A percentile compares a stretch with the other conserved stretches of the same genome.
These are phyloP conservation scores for Drosophila seguyi DNA, from an alignment of 1,140 invertebrate species.

Conservation along the genomic window DNA sequence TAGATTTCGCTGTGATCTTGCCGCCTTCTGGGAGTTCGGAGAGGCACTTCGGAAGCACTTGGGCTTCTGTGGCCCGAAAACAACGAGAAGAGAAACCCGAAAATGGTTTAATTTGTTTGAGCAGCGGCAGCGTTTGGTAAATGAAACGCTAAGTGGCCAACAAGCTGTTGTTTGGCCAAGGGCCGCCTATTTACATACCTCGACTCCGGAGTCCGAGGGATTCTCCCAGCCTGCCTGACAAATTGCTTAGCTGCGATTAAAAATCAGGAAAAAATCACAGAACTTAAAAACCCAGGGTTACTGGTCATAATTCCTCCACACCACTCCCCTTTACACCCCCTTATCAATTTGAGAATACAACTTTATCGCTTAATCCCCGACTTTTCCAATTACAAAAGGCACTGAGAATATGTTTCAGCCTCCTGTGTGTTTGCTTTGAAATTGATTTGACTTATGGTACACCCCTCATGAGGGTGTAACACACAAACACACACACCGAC, in stretches of 20 bases:
- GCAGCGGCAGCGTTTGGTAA: constrained; percentile 73
- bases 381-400: constrained; percentile 63
- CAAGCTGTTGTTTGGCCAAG: constrained; percentile 69
- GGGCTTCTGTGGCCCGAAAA: constrained; percentile 69
- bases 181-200: constrained; percentile 46
- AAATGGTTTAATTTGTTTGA: constrained; percentile 81
- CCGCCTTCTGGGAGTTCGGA: constrained; percentile 36
- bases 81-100: constrained; percentile 36
- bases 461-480: constrained; percentile 36
- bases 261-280: background rate
- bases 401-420: constrained; percentile 63
- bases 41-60: constrained; percentile 71
- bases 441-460: constrained; percentile 57
- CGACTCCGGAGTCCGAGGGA: constrained; percentile 10
- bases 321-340: background rate
- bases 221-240: constrained; percentile 55
- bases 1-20: constrained; percentile 56
- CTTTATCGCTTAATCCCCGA: constrained; percentile 73
- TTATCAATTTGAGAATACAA: constrained; percentile 63
- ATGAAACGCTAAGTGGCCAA: constrained; percentile 79
- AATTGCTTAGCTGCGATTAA: constrained; percentile 51
- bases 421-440: constrained; percentile 35
- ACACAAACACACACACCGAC: background rate
- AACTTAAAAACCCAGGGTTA: constrained; percentile 26
- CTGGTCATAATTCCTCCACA: constrained; percentile 11